Base-by-base conservation (phyloP, 2,797 vertebrate species). In the Carcharodon carcharias region DNA sequence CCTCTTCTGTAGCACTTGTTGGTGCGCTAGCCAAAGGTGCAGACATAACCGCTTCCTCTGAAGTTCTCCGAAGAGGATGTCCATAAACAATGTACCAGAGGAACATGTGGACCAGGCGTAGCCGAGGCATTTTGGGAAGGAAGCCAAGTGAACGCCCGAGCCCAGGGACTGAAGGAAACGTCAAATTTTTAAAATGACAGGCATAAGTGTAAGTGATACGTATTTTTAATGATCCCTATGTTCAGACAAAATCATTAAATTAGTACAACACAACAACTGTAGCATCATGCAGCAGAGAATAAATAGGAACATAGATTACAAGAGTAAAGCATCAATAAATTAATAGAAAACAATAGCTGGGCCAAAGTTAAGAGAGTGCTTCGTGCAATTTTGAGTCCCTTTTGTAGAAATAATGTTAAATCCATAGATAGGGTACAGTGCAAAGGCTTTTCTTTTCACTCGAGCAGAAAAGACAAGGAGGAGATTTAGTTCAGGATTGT, bases 121-220 rank as follows among this genome's bases (percentile, higher is more conserved):
- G 97, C 80, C 99, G 99, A 82, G 98, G 98, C 99, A 99, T 99
- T 98, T 99, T 99, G 69, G 99, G 99, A 97, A 99, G 98, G 97
- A 98, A 99, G 28, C 99, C 99, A 14, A 98, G 97, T 0, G 98
- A 98, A 93, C 98, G 98, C 1, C 99, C 99, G 21, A 99, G 97
- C 91, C 99, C 99, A 45, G 98, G 98, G 96, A 99, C 99, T 99
- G 96, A 21, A 73, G 96, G 54, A 56, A 63, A 95, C 5, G 63
- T 67, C 16, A 50, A 65, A 58, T 73, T 50, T 77, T 85, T 58
- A 63, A 96, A 85, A 93, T 92, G n/a, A 69, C 50, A 54, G 67
- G 50, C 2, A 56, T 56, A 71, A 56, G 16, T 4, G 7, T 18
- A 58, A 88, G 2, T 73, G 61, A 40, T 61, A 21, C 54, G 40